phyloP scores from a whole-genome alignment of 2,888 invertebrate genomes.

The Lasiommata megera region DNA sequence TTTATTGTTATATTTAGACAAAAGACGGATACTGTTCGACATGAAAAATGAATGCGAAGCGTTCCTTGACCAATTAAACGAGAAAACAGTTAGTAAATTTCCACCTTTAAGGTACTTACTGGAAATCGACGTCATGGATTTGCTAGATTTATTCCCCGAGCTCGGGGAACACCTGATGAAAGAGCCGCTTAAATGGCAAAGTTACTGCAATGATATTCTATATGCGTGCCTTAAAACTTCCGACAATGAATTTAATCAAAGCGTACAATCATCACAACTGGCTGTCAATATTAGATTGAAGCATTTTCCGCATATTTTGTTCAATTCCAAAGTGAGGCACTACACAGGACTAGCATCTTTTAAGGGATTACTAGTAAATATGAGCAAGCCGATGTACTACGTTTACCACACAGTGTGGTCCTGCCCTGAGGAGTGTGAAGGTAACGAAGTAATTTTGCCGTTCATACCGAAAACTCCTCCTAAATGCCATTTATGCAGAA shows the following conservation, averaged over 20 bases:
- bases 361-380: slow-evolving; percentile 52
- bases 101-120: slow-evolving; percentile 58
- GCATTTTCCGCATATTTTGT: slow-evolving; percentile 46
- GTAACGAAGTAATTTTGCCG: slow-evolving; percentile 60
- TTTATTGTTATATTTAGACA: slow-evolving; percentile 65
- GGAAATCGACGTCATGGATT: slow-evolving; percentile 62
- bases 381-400: slow-evolving; percentile 56
- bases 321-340: slow-evolving; percentile 37
- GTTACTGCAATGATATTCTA: slow-evolving; percentile 55
- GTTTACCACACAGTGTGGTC: slow-evolving; percentile 70
- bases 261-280: slow-evolving; percentile 51
- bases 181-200: slow-evolving; percentile 59
- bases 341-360: slow-evolving; percentile 51
- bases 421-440: slow-evolving; percentile 73
- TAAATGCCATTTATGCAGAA: slow-evolving; percentile 61
- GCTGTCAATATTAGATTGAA: slow-evolving; percentile 53
- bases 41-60: slow-evolving; percentile 53
- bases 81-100: slow-evolving; percentile 51
- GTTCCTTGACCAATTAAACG: slow-evolving; percentile 49
- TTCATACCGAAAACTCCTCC: slow-evolving; percentile 63
- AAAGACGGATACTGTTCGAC: slow-evolving; percentile 46
- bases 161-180: slow-evolving; percentile 50
- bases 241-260: slow-evolving; percentile 39
- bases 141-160: slow-evolving; percentile 51
- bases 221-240: slow-evolving; percentile 54